Conservation (phyloP, 2,797 vertebrate genomes). For the Hylomyscus alleni region DNA sequence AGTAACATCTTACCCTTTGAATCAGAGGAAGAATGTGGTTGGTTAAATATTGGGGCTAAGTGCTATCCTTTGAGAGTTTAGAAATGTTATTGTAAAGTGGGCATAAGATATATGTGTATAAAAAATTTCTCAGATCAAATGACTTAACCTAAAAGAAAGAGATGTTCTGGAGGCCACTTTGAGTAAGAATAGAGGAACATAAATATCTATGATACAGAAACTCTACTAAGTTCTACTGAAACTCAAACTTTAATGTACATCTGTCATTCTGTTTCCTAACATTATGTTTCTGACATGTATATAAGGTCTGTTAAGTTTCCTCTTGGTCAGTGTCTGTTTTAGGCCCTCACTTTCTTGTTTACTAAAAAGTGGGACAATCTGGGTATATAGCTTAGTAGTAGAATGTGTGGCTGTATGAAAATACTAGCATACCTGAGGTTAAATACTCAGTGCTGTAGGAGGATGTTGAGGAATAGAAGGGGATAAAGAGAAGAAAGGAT, state of each 20-base stretch:
- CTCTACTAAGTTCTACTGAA: constrained; percentile 34
- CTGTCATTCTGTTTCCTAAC: constrained; percentile 44
- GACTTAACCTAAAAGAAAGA: constrained; percentile 10
- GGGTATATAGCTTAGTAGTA: not conserved
- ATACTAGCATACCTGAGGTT: not conserved
- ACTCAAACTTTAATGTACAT: constrained; percentile 9
- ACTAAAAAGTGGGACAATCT: not conserved
- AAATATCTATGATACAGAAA: not conserved
- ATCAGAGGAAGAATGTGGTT: not conserved
- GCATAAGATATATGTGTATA: constrained; percentile 19
- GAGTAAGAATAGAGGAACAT: constrained; percentile 1
- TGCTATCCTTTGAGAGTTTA: constrained; percentile 48
- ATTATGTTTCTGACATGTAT: not conserved
- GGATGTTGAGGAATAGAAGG: not conserved
- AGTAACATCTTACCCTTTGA: constrained; percentile 27
- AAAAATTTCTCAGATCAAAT: constrained; percentile 39
- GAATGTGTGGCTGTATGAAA: not conserved
- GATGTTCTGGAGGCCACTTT: not conserved
- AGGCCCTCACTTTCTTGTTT: not conserved
- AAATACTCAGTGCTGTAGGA: not conserved
- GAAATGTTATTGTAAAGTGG: constrained; percentile 48
- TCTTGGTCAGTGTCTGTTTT: constrained; percentile 22
- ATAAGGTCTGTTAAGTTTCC: constrained; percentile 51
- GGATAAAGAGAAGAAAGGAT: not conserved
- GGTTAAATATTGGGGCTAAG: constrained; percentile 38